Evolutionary conservation across 2,888 invertebrate genomes (phyloP).

Genomic region (Sisyra terminalis): DNA sequence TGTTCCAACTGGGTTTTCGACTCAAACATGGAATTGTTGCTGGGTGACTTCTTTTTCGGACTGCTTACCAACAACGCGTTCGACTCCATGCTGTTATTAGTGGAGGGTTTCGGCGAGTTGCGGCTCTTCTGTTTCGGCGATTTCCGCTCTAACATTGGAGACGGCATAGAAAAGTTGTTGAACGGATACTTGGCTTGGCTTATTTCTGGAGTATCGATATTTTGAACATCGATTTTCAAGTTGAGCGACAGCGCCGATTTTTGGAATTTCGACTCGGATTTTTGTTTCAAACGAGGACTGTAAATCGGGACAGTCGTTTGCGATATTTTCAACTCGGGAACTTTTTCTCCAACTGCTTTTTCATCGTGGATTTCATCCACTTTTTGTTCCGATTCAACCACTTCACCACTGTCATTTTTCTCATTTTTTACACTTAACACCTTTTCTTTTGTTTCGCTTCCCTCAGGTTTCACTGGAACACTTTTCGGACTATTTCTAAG

Average conservation of each 20-base stretch:
- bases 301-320: slow-evolving; percentile 28
- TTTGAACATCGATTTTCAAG: slow-evolving; percentile 1
- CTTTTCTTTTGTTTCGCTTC: background rate
- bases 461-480: background rate
- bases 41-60: background rate
- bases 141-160: slow-evolving; percentile 21
- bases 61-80: background rate
- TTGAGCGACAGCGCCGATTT: background rate
- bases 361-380: background rate
- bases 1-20: background rate
- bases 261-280: slow-evolving; percentile 5
- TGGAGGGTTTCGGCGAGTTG: background rate
- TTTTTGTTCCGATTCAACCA: background rate
- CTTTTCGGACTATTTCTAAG: slow-evolving; percentile 3
- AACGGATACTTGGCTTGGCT: background rate
- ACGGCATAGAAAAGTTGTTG: slow-evolving; percentile 9
- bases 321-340: slow-evolving; percentile 24
- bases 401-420: slow-evolving; percentile 4
- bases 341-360: background rate
- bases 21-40: background rate
- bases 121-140: slow-evolving; percentile 17
- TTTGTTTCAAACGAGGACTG: slow-evolving; percentile 25
- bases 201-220: background rate
- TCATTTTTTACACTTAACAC: background rate
- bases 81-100: background rate